Conservation (phyloP, 53 echinoderm and acorn worm genomes). For the Apostichopus leukothele region DNA sequence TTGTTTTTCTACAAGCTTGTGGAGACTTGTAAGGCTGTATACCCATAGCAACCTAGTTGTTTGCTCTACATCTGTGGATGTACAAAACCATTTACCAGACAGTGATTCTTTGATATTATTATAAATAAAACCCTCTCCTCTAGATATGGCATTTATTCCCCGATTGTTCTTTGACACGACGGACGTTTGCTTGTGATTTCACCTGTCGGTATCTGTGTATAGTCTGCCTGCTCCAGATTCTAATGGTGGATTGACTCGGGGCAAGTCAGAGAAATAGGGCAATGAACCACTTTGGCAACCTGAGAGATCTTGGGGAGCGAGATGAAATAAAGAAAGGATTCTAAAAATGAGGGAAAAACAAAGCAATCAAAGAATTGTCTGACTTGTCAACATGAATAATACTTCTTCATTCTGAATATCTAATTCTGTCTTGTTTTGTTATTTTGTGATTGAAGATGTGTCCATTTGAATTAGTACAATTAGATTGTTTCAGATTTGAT, state of each 20-base stretch:
- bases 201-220: constrained; percentile 17
- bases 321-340: not conserved
- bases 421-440: not conserved
- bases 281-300: not conserved
- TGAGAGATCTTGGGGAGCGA: not conserved
- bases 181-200: not conserved
- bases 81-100: too few relatives aligned
- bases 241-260: not conserved
- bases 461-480: not conserved
- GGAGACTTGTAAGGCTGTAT: too few relatives aligned
- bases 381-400: not conserved
- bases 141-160: too few relatives aligned
- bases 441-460: not conserved
- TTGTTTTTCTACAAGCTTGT: too few relatives aligned
- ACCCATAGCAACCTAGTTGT: too few relatives aligned
- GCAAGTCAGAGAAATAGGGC: constrained; percentile 7
- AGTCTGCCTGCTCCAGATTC: not conserved
- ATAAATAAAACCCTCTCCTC: too few relatives aligned
- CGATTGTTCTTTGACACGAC: too few relatives aligned
- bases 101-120: too few relatives aligned
- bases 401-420: not conserved
- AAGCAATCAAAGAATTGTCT: not conserved
- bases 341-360: not conserved
- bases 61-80: too few relatives aligned
- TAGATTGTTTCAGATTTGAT: not conserved